Conservation (phyloP, 2,113 vertebrate species). For the Copsychus sechellarum region DNA sequence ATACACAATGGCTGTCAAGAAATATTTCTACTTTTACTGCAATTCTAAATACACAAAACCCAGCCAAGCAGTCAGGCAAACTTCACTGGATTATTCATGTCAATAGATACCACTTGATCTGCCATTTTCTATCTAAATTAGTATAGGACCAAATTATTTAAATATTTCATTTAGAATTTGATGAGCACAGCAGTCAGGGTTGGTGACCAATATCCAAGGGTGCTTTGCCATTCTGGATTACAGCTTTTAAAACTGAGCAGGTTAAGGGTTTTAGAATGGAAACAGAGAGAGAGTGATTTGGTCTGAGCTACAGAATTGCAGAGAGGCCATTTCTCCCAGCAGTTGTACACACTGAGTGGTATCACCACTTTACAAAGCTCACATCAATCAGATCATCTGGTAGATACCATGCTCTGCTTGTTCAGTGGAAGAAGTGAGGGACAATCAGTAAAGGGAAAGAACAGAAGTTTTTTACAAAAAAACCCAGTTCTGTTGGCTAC, state of each 20-base stretch:
- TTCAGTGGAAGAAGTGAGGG: neutral
- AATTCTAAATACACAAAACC: conserved; percentile 26
- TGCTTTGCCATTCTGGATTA: neutral
- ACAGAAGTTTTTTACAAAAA: neutral
- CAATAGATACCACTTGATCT: neutral
- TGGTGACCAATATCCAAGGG: neutral
- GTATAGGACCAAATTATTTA: neutral
- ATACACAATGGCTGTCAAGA: neutral
- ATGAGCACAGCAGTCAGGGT: neutral
- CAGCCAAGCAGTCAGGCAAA: neutral
- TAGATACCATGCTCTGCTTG: neutral
- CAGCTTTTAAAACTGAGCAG: neutral
- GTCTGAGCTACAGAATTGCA: neutral
- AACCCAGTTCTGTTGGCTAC: neutral
- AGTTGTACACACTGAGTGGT: neutral
- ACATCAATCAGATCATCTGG: neutral
- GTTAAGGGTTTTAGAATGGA: neutral
- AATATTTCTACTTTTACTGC: conserved; percentile 6
- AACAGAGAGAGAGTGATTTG: neutral
- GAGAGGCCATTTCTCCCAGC: neutral
- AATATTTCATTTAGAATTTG: neutral
- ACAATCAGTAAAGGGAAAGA: neutral
- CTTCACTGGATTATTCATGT: neutral
- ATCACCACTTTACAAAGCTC: neutral
- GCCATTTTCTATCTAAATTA: neutral